Evolutionary conservation across 2,888 invertebrate genomes (phyloP).

Genomic region (Sinhomidia bicolor): DNA sequence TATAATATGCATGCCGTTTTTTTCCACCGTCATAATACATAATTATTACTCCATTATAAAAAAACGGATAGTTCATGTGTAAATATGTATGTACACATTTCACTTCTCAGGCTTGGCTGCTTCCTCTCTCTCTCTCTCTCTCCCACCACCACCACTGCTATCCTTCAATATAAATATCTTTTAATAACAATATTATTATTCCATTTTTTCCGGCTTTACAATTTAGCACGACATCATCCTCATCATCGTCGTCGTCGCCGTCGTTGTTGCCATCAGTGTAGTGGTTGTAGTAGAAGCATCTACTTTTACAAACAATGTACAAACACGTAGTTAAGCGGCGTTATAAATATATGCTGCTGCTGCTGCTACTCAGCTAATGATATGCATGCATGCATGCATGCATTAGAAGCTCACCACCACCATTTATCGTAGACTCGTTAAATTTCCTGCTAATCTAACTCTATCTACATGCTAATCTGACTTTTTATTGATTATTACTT

Average conservation of each 20-base stretch:
- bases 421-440: conserved; percentile 24
- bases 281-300: background rate
- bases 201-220: background rate
- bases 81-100: too few relatives aligned
- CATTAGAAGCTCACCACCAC: background rate
- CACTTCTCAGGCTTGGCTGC: too few relatives aligned
- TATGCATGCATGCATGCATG: background rate
- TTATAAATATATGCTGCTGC: background rate
- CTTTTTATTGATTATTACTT: conserved; percentile 34
- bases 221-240: conserved; percentile 3
- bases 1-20: background rate
- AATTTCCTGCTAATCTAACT: conserved; percentile 14
- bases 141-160: background rate
- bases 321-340: too few relatives aligned
- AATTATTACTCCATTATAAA: background rate
- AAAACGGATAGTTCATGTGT: background rate
- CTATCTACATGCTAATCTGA: conserved; percentile 5
- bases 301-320: too few relatives aligned
- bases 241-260: background rate
- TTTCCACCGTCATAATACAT: background rate
- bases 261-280: background rate
- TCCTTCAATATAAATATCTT: background rate
- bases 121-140: background rate
- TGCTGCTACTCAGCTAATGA: background rate
- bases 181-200: background rate